Evolutionary conservation across 1,140 invertebrate species (phyloP), one percentile per base, ranked within the genome.

Genomic region (Cardiocondyla obscurior): DNA sequence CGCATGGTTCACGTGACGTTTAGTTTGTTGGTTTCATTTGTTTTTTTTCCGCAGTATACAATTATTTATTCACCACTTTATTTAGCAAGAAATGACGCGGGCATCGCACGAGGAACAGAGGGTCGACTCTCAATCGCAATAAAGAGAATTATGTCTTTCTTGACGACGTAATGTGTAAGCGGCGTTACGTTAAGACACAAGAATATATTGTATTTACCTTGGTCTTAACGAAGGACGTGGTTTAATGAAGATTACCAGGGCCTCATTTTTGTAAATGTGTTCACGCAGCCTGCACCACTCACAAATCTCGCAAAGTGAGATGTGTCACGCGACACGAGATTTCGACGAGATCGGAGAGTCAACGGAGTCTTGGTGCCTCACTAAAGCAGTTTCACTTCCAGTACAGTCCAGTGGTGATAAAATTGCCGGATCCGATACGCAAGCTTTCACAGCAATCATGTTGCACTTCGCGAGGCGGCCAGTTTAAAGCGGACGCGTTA

Each of bases 401-500:
- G 7, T 83, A 88, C 44, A 82, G 69, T 64, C 79, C 33, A 55
- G 12, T 86, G 44, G 73, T 74, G 2, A 83, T 57, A 55, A 87
- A 73, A 8, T 6, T 87, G 0, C 84, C 94, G 36, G 91, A 90
- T 0, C 49, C 93, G 2, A 46, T 69, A 33, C 85, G 88, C 6
- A 81, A 90, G 83, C 89, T 92, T 0, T 82, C 91, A 19, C 60
- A 53, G 30, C 33, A 84, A 57, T 82, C 89, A 6, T 77, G 93
- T 16, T 93, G 93, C 93, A 84, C 87, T 51, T 92, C 92, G 10
- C 93, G 92, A 8, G 92, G 91, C 67, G 90, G 91, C 83, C 76
- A 92, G 46, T 84, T 93, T 3, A 90, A 93, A 16, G 89, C 84
- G 33, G 92, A 93, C 76, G 83, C 91, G 0, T 84, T 77, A 19